phyloP scores from a whole-genome alignment of 2,888 invertebrate genomes.

The Stegophylla sp. region DNA sequence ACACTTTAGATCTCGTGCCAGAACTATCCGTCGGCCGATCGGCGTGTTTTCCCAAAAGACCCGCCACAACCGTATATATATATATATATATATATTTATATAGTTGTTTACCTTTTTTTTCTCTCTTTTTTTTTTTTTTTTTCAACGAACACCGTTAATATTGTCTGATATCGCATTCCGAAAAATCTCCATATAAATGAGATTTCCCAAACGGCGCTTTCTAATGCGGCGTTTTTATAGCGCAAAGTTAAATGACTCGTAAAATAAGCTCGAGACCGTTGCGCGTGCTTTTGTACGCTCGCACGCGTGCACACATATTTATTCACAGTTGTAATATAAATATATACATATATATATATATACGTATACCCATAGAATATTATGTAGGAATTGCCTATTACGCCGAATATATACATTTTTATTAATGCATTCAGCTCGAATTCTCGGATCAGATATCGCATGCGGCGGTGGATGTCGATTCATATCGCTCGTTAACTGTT shows the following conservation, averaged over 20 bases:
- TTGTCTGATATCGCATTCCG: constrained; percentile 27
- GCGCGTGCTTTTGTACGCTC: background rate
- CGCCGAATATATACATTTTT: too few relatives aligned
- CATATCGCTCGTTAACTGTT: too few relatives aligned
- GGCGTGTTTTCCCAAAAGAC: background rate
- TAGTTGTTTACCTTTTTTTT: background rate
- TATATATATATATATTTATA: too few relatives aligned
- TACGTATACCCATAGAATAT: too few relatives aligned
- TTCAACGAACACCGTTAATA: constrained; percentile 27
- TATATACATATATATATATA: background rate
- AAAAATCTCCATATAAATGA: constrained; percentile 52
- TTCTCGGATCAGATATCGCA: too few relatives aligned
- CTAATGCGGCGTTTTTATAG: constrained; percentile 38
- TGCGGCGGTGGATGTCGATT: too few relatives aligned
- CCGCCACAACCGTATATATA: background rate
- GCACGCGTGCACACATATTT: too few relatives aligned
- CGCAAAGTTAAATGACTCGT: constrained; percentile 50
- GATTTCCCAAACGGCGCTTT: constrained; percentile 41
- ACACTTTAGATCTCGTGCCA: too few relatives aligned
- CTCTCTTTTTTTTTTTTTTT: background rate
- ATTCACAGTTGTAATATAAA: background rate
- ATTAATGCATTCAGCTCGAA: too few relatives aligned
- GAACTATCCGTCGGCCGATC: background rate
- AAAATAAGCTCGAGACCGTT: constrained; percentile 39
- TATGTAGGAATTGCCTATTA: too few relatives aligned